Conservation (phyloP, 2,888 invertebrate genomes). For the Phrixothrix hirtus region DNA sequence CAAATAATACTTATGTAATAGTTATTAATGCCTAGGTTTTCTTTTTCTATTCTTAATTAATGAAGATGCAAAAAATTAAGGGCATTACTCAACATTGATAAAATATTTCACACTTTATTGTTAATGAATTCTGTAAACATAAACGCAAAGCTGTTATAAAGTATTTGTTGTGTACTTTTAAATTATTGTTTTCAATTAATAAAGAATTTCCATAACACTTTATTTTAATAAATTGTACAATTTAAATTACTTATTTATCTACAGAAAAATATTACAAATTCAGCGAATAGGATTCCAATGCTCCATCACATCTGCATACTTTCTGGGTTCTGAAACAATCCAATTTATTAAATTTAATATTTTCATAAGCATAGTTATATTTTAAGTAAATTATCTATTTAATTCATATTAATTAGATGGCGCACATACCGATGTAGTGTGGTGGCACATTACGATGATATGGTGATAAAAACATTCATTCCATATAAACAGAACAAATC, state of each 20-base stretch:
- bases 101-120: too few relatives aligned
- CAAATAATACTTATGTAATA: slow-evolving; percentile 4
- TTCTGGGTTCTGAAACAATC: slow-evolving; percentile 57
- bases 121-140: too few relatives aligned
- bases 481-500: too few relatives aligned
- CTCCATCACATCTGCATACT: slow-evolving; percentile 64
- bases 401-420: too few relatives aligned
- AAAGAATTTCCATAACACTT: not conserved
- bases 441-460: too few relatives aligned
- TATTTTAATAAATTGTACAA: slow-evolving; percentile 1
- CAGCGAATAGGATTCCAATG: slow-evolving; percentile 72
- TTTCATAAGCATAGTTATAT: slow-evolving; percentile 4
- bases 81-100: slow-evolving; percentile 16
- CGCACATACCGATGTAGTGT: too few relatives aligned
- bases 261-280: slow-evolving; percentile 39
- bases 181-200: slow-evolving; percentile 17
- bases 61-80: slow-evolving; percentile 9
- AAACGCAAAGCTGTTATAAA: slow-evolving; percentile 4
- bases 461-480: too few relatives aligned
- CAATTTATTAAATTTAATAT: slow-evolving; percentile 10
- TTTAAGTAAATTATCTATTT: not conserved
- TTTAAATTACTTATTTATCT: not conserved
- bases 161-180: slow-evolving; percentile 11
- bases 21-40: slow-evolving; percentile 6
- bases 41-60: slow-evolving; percentile 1